Percentiles rank a stretch among this genome's conserved stretches.
Conservation (phyloP, 2,797 vertebrate genomes). For the Trematomus bernacchii region DNA sequence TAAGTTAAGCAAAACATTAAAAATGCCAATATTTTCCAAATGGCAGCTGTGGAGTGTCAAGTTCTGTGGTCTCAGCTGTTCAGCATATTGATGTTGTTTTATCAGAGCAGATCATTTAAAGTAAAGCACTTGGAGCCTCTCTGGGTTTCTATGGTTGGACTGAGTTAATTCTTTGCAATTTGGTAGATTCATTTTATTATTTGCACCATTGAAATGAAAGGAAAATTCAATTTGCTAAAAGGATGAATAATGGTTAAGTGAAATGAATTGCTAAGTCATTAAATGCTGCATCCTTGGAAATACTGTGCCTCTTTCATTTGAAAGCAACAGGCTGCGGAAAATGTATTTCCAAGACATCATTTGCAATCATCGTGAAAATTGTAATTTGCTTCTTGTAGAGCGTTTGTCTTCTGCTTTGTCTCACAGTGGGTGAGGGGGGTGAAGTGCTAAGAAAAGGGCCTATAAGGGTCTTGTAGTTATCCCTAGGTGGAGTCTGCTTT, state of each 20-base stretch:
- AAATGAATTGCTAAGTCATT: slow-evolving; percentile 43
- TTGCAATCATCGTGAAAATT: slow-evolving; percentile 35
- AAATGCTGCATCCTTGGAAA: slow-evolving; percentile 39
- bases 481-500: slow-evolving; percentile 76
- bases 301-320: slow-evolving; percentile 20
- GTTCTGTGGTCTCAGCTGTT: slow-evolving; percentile 84
- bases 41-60: slow-evolving; percentile 77
- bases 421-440: slow-evolving; percentile 37
- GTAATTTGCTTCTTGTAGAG: slow-evolving; percentile 30
- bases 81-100: slow-evolving; percentile 78
- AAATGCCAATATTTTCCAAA: slow-evolving; percentile 80
- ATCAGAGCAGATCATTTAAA: slow-evolving; percentile 75
- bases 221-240: slow-evolving; percentile 50
- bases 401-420: slow-evolving; percentile 39
- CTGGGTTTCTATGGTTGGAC: slow-evolving; percentile 59
- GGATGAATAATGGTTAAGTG: slow-evolving; percentile 34
- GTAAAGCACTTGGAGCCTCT: slow-evolving; percentile 60
- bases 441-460: slow-evolving; percentile 59
- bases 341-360: slow-evolving; percentile 27
- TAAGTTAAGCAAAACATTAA: slow-evolving; percentile 70
- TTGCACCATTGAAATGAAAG: slow-evolving; percentile 46
- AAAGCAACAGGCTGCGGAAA: slow-evolving; percentile 37
- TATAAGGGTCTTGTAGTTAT: slow-evolving; percentile 66
- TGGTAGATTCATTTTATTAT: slow-evolving; percentile 50
- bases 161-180: slow-evolving; percentile 51